These are phyloP conservation scores for Azemiops feae DNA, from an alignment of 2,113 vertebrate genomes.

Conservation along the genomic window DNA sequence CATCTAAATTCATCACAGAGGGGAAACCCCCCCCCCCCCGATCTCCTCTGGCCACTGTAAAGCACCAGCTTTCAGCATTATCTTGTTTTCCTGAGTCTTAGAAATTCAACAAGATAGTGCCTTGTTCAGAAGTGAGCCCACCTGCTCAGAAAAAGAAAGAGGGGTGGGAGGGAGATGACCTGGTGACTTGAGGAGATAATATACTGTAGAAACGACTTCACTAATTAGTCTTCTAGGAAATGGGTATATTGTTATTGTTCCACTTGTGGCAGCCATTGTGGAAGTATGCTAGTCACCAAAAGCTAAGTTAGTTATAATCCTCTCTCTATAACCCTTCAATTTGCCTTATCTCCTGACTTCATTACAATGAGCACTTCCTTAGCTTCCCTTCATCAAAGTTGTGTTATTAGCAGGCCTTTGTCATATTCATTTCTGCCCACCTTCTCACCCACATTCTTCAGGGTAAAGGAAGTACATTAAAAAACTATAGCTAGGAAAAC, in stretches of 20 bases:
- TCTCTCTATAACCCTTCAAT: neutral
- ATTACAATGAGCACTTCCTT: neutral
- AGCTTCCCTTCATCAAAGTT: too few species aligned
- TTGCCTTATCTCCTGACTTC: neutral
- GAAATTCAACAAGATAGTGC: neutral
- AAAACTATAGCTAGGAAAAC: constrained; percentile 14
- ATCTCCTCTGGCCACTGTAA: neutral
- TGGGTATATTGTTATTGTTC: neutral
- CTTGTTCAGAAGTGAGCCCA: neutral
- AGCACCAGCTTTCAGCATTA: neutral
- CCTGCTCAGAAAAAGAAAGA: neutral
- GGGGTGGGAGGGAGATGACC: neutral
- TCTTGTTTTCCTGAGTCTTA: neutral
- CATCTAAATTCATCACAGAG: neutral
- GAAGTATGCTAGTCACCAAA: neutral
- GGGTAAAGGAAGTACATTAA: constrained; percentile 31
- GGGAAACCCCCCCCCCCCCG: too few species aligned
- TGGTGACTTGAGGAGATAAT: neutral
- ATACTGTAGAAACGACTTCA: neutral
- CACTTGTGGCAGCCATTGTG: neutral
- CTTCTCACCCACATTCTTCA: neutral
- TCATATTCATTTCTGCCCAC: neutral
- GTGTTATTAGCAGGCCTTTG: neutral
- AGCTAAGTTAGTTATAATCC: too few species aligned
- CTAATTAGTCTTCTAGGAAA: neutral